A percentile compares a stretch with the other conserved stretches of the same genome.
These are phyloP conservation scores for Lamellibrachia satsuma DNA, from an alignment of 2,888 invertebrate genomes.

Conservation along the genomic window DNA sequence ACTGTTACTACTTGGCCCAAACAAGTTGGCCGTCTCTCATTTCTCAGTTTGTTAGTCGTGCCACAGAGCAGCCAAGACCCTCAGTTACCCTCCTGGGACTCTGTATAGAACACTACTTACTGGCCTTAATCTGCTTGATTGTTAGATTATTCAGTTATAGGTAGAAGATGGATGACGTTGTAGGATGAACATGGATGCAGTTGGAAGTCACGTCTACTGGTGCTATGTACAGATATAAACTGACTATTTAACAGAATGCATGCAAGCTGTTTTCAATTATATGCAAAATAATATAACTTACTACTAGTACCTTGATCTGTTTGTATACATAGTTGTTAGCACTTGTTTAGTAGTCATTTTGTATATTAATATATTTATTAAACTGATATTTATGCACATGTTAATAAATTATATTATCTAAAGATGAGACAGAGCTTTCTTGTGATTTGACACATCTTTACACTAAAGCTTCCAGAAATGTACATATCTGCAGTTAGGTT, in stretches of 20 bases:
- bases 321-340: neutral
- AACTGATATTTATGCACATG: neutral
- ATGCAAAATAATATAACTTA: neutral
- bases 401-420: slow-evolving; percentile 17
- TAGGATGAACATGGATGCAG: neutral
- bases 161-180: neutral
- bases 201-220: slow-evolving; percentile 2
- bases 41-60: too few relatives aligned
- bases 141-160: neutral
- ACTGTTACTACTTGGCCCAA: too few relatives aligned
- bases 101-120: neutral
- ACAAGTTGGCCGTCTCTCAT: too few relatives aligned
- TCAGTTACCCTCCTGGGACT: neutral
- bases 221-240: neutral
- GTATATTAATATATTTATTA: neutral
- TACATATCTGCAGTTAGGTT: neutral
- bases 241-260: neutral
- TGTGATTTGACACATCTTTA: neutral
- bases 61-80: too few relatives aligned
- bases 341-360: neutral
- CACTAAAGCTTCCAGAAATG: neutral
- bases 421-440: neutral
- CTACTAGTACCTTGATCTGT: neutral
- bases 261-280: neutral
- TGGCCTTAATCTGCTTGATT: neutral